Percentiles rank a stretch among this genome's conserved stretches.
Conservation (phyloP, 2,797 vertebrate species). For the Pterois miles region DNA sequence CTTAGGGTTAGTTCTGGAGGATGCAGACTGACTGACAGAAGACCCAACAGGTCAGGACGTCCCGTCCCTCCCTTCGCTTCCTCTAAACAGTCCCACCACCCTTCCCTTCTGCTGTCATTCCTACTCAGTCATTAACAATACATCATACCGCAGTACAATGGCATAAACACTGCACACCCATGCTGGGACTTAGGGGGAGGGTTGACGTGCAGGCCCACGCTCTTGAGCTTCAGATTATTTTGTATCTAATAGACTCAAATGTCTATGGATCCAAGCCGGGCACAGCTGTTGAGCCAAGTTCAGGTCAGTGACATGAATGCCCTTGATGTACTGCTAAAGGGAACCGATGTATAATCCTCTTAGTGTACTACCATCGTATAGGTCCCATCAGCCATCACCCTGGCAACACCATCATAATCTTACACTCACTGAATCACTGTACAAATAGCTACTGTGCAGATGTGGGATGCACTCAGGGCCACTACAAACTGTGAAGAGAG, state of each 20-base stretch:
- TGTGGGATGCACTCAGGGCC: conserved; percentile 63
- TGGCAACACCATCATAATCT: conserved; percentile 65
- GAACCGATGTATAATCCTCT: conserved; percentile 71
- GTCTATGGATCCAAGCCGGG: background rate
- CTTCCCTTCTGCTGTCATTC: conserved; percentile 59
- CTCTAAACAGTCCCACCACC: conserved; percentile 52
- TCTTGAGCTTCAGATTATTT: conserved; percentile 21
- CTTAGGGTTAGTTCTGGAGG: conserved; percentile 55
- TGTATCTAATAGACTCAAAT: background rate
- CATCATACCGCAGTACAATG: conserved; percentile 63
- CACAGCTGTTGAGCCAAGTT: conserved; percentile 33
- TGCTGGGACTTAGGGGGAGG: conserved; percentile 26
- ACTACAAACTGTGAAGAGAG: conserved; percentile 45
- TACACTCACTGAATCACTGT: conserved; percentile 49
- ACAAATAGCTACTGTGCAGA: conserved; percentile 43
- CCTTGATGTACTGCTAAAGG: conserved; percentile 48
- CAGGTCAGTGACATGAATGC: conserved; percentile 31
- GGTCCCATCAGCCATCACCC: conserved; percentile 54
- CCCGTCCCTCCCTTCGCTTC: conserved; percentile 63
- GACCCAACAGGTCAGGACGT: conserved; percentile 70
- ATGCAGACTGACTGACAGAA: conserved; percentile 67
- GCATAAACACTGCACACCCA: conserved; percentile 51
- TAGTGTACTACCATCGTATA: conserved; percentile 50
- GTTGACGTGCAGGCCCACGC: background rate
- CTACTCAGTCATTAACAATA: conserved; percentile 71